Evolutionary conservation across 2,888 invertebrate genomes (phyloP).

Genomic region (Caenorhabditis drosophilae): DNA sequence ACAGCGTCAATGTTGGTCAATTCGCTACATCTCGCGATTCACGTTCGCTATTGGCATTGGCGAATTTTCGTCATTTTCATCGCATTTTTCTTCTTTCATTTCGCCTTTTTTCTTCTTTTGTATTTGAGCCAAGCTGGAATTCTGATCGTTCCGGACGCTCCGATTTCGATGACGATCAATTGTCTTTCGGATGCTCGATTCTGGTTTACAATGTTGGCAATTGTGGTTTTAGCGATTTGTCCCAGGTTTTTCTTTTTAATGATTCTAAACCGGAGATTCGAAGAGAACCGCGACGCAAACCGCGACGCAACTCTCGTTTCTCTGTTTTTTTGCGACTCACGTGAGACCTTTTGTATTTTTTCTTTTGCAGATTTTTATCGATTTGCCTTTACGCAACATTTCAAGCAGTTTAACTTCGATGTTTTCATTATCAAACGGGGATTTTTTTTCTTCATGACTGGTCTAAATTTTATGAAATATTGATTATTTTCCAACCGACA

Average conservation of each 20-base stretch:
- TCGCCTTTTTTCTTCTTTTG: conserved; percentile 28
- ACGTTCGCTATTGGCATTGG: conserved; percentile 83
- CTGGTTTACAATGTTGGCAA: conserved; percentile 41
- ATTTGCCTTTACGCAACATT: no score
- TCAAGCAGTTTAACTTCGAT: no score
- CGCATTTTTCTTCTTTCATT: conserved; percentile 52
- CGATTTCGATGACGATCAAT: conserved; percentile 36
- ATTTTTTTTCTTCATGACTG: no score
- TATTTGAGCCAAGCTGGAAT: conserved; percentile 4
- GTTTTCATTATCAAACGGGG: no score
- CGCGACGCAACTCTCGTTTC: background rate
- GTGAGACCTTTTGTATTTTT: background rate
- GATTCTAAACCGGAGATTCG: no score
- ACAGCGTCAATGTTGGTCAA: conserved; percentile 86
- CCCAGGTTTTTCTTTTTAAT: no score
- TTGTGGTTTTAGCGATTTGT: conserved; percentile 37
- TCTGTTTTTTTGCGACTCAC: no score
- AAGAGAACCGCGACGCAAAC: no score
- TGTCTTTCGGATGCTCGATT: conserved; percentile 32
- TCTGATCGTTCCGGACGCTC: conserved; percentile 37
- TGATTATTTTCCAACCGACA: no score
- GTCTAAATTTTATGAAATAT: no score
- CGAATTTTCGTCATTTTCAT: conserved; percentile 35
- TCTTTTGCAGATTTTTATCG: conserved; percentile 24
- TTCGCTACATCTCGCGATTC: conserved; percentile 84